A percentile compares a stretch with the other conserved stretches of the same genome.
Conservation (phyloP, 64 coral and sea anemone species). For the Catalaphyllia jardinei region DNA sequence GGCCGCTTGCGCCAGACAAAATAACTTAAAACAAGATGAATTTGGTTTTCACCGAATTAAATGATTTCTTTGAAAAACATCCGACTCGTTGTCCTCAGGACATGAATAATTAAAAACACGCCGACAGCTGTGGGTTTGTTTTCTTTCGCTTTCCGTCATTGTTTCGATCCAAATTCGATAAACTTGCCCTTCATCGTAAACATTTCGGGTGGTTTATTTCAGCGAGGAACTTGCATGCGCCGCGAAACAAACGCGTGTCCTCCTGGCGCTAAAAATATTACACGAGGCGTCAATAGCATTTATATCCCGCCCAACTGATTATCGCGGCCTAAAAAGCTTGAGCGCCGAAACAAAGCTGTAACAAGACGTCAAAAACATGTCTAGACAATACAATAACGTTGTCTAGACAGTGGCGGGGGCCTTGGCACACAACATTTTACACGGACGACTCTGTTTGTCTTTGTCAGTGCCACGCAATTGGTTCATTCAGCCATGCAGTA, state of each 20-base stretch:
- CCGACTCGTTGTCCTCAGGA: neutral
- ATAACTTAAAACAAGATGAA: constrained; percentile 35
- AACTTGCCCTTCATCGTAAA: constrained; percentile 3
- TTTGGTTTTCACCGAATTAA: constrained; percentile 31
- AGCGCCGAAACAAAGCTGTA: constrained; percentile 36
- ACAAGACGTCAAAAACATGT: constrained; percentile 51
- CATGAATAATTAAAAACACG: constrained; percentile 28
- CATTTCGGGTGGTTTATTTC: constrained; percentile 35
- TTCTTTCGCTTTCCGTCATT: constrained; percentile 37
- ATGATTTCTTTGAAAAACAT: constrained; percentile 44
- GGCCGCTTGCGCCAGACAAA: constrained; percentile 1
- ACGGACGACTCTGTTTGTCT: constrained; percentile 67
- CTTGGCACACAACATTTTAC: constrained; percentile 80
- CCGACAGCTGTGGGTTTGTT: constrained; percentile 26
- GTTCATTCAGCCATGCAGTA: constrained; percentile 61
- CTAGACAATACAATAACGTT: constrained; percentile 82
- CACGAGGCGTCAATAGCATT: constrained; percentile 11
- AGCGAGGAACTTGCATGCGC: neutral
- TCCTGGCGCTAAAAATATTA: neutral
- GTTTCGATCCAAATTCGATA: constrained; percentile 8
- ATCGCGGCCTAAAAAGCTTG: constrained; percentile 33
- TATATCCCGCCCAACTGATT: constrained; percentile 64
- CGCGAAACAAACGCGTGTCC: constrained; percentile 13
- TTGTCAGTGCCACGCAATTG: constrained; percentile 57
- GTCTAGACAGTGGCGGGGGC: constrained; percentile 84